Evolutionary conservation across 2,113 vertebrate genomes (phyloP).

Genomic region (Oncorhynchus clarkii): DNA sequence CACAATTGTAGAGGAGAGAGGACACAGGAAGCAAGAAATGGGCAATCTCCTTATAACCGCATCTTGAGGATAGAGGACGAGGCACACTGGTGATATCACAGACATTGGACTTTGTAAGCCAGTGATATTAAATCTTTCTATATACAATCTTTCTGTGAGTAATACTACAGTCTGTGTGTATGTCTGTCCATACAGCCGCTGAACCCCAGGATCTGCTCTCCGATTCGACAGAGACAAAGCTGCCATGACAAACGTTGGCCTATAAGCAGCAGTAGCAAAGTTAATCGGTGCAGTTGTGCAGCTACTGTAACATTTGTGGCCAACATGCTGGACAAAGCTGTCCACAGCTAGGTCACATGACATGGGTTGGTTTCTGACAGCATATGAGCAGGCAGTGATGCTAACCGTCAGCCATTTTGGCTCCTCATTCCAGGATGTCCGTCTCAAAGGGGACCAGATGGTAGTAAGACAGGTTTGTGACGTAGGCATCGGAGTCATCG

Average conservation of each 20-base stretch:
- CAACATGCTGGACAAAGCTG: background rate
- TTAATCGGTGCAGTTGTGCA: background rate
- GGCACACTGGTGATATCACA: conserved; percentile 51
- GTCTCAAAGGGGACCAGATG: conserved; percentile 96
- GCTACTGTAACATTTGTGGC: background rate
- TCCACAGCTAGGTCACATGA: conserved; percentile 35
- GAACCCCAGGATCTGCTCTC: background rate
- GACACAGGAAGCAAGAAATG: background rate
- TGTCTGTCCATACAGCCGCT: background rate
- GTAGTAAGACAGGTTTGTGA: conserved; percentile 97
- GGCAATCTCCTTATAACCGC: no score
- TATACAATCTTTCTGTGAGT: background rate
- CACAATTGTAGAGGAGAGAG: background rate
- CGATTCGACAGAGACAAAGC: background rate
- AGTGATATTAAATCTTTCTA: background rate
- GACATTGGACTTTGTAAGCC: conserved; percentile 4
- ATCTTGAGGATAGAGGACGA: conserved; percentile 33
- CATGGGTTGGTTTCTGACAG: background rate
- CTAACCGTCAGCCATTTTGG: background rate
- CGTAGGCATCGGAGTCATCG: conserved; percentile 88
- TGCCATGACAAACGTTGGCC: background rate
- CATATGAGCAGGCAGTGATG: background rate
- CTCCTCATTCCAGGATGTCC: conserved; percentile 90
- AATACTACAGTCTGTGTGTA: background rate
- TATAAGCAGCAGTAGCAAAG: conserved; percentile 16